These are phyloP conservation scores for Uria lomvia DNA, from an alignment of 2,113 vertebrate species.

Conservation along the genomic window DNA sequence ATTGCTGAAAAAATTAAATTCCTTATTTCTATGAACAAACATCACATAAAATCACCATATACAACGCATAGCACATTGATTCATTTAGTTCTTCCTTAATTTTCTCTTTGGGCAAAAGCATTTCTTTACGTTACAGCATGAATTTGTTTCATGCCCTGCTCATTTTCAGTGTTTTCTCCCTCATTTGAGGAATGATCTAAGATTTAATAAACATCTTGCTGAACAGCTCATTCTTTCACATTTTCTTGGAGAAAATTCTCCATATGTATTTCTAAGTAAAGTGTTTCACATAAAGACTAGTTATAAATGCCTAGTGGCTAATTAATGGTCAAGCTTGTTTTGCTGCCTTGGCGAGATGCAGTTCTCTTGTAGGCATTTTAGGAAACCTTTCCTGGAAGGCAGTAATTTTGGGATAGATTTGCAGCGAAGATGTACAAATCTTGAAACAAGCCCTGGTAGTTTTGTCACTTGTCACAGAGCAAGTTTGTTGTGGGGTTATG, in stretches of 20 bases:
- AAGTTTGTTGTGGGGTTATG: neutral
- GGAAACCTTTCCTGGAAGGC: neutral
- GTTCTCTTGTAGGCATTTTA: neutral
- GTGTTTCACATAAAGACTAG: neutral
- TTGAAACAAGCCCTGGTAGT: neutral
- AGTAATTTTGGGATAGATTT: neutral
- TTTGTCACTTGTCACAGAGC: neutral
- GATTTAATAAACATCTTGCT: neutral
- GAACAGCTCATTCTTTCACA: neutral
- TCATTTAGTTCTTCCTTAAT: constrained; percentile 76
- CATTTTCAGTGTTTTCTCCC: constrained; percentile 73
- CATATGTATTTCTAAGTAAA: neutral
- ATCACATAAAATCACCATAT: constrained; percentile 77
- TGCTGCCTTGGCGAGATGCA: neutral
- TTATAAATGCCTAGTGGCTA: neutral
- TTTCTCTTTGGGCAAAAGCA: constrained; percentile 75
- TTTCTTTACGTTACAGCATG: constrained; percentile 79
- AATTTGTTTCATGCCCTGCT: constrained; percentile 77
- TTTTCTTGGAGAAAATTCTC: constrained; percentile 32
- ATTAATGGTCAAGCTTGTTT: neutral
- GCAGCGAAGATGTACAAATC: neutral
- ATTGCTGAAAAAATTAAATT: constrained; percentile 65
- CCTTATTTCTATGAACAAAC: constrained; percentile 65
- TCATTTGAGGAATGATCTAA: constrained; percentile 59
- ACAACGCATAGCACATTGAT: constrained; percentile 74